phyloP scores from a whole-genome alignment of 2,113 vertebrate genomes.

The Nothobranchius furzeri region DNA sequence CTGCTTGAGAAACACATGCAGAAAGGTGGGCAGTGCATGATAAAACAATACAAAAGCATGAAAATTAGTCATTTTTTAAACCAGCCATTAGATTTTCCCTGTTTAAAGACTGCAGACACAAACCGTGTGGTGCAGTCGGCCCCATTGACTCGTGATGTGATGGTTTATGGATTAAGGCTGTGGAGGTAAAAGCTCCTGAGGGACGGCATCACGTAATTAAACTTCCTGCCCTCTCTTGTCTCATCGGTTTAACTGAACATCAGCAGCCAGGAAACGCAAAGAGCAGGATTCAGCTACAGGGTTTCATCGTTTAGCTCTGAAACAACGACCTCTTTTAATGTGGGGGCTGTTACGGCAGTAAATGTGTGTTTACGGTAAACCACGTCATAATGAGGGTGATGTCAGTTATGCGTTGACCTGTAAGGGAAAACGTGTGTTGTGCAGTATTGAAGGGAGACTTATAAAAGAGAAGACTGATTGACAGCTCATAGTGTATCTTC shows the following conservation, averaged over 20 bases:
- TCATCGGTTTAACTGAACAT: slow-evolving; percentile 27
- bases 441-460: too few species aligned
- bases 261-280: slow-evolving; percentile 8
- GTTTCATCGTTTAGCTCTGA: not conserved
- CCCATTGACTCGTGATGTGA: slow-evolving; percentile 1
- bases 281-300: slow-evolving; percentile 5
- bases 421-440: too few species aligned
- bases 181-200: slow-evolving; percentile 22
- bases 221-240: slow-evolving; percentile 28
- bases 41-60: too few species aligned
- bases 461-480: too few species aligned
- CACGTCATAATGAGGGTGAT: too few species aligned
- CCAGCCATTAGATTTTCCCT: not conserved
- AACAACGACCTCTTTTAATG: slow-evolving; percentile 13
- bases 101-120: not conserved
- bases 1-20: too few species aligned
- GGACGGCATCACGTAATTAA: slow-evolving; percentile 40
- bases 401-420: too few species aligned
- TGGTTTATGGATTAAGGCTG: slow-evolving; percentile 15
- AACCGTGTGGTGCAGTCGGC: not conserved
- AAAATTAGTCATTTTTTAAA: too few species aligned
- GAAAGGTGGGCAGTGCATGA: too few species aligned
- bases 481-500: too few species aligned
- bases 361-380: too few species aligned
- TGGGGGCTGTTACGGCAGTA: not conserved